These are phyloP conservation scores for Cenopis cana DNA, from an alignment of 2,888 invertebrate species.

Conservation along the genomic window DNA sequence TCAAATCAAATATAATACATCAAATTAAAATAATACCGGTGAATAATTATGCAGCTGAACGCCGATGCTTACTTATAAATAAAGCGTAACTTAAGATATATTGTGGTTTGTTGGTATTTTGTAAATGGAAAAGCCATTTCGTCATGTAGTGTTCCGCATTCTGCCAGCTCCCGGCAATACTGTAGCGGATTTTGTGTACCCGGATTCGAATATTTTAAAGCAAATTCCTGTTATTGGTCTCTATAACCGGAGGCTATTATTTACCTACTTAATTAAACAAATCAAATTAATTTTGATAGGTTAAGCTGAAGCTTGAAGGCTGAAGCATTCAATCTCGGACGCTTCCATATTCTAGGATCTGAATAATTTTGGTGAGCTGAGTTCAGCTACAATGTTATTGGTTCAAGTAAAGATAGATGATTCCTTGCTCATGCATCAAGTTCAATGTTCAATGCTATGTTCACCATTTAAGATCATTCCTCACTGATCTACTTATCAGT, in stretches of 20 bases:
- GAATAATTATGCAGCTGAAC: constrained; percentile 14
- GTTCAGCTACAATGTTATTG: too few relatives aligned
- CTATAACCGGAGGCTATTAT: neutral
- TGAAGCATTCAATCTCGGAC: neutral
- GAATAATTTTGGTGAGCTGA: neutral
- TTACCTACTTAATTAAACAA: neutral
- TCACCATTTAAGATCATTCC: too few relatives aligned
- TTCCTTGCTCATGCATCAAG: neutral
- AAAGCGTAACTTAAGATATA: constrained; percentile 9
- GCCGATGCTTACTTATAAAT: constrained; percentile 16
- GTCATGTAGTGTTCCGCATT: constrained; percentile 44
- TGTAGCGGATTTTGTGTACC: constrained; percentile 37
- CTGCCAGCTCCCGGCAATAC: constrained; percentile 19
- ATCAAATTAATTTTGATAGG: constrained; percentile 4
- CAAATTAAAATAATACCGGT: neutral
- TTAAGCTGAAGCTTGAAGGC: neutral
- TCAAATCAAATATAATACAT: constrained; percentile 5
- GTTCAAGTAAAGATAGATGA: neutral
- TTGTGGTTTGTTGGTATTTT: constrained; percentile 28
- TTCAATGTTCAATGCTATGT: too few relatives aligned
- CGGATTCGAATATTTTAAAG: constrained; percentile 41
- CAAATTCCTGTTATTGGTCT: constrained; percentile 11
- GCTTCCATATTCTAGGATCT: neutral
- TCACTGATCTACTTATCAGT: neutral
- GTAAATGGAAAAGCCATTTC: constrained; percentile 42